phyloP scores from a whole-genome alignment of 2,888 invertebrate genomes.

The Rhagonycha fulva region DNA sequence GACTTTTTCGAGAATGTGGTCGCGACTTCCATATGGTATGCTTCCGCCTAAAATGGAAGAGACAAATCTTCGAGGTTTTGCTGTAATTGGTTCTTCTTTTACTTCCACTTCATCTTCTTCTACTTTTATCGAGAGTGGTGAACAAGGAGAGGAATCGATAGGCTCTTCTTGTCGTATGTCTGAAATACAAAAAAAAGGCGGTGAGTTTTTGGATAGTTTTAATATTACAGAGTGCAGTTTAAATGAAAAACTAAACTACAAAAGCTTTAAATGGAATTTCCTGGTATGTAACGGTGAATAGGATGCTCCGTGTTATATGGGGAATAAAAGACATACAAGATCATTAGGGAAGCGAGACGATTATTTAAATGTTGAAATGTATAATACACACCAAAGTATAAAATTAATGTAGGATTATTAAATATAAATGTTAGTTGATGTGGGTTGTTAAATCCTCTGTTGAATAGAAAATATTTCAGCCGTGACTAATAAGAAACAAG shows the following conservation, averaged over 20 bases:
- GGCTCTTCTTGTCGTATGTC: background rate
- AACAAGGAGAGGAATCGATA: background rate
- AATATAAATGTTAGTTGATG: conserved; percentile 7
- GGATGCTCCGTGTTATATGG: background rate
- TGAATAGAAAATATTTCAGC: conserved; percentile 33
- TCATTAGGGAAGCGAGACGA: background rate
- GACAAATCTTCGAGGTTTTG: conserved; percentile 66
- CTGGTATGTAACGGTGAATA: background rate
- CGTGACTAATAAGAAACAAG: conserved; percentile 37
- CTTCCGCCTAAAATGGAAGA: conserved; percentile 83
- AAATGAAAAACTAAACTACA: no score
- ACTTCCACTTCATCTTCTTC: background rate
- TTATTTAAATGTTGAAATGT: background rate
- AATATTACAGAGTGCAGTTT: background rate
- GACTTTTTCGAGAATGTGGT: conserved; percentile 79
- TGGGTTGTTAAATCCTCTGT: conserved; percentile 35
- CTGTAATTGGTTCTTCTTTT: background rate
- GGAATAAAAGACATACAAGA: background rate
- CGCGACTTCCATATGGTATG: conserved; percentile 79
- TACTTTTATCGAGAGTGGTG: background rate
- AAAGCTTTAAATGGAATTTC: background rate
- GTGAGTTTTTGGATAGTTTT: background rate
- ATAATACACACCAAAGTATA: background rate
- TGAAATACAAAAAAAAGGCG: background rate
- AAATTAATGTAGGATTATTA: background rate